Conservation (phyloP, 2,113 vertebrate species). For the Entosphenus tridentatus region DNA sequence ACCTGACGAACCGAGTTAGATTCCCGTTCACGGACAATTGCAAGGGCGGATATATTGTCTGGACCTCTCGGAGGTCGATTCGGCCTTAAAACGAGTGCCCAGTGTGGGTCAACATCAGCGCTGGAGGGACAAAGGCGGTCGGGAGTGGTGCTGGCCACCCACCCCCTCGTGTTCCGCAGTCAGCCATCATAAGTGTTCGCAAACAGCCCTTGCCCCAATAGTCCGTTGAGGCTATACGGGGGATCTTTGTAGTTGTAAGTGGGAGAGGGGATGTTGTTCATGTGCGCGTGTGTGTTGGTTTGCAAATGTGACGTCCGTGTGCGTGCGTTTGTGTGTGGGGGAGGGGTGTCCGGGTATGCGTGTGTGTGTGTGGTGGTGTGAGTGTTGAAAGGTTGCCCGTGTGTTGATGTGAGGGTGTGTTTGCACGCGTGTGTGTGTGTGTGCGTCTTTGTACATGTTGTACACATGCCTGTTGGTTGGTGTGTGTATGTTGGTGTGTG, state of each 20-base stretch:
- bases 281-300: not conserved
- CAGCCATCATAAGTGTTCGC: too few species aligned
- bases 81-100: too few species aligned
- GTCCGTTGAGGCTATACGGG: not conserved
- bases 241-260: not conserved
- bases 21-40: too few species aligned
- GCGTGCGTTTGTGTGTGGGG: not conserved
- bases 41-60: too few species aligned
- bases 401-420: not conserved
- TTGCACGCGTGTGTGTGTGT: not conserved
- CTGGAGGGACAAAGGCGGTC: too few species aligned
- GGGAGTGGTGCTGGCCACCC: too few species aligned
- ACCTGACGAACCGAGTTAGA: too few species aligned
- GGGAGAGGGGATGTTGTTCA: not conserved
- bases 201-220: too few species aligned
- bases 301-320: not conserved
- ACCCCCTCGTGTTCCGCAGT: too few species aligned
- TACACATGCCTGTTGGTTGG: not conserved
- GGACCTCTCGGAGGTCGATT: too few species aligned
- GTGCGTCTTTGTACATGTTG: not conserved
- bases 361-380: not conserved
- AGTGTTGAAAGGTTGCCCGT: not conserved
- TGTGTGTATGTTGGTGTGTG: slow-evolving; percentile 4
- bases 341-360: not conserved
- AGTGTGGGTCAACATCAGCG: too few species aligned